Base-by-base conservation (phyloP, 2,888 invertebrate species). In the Megastigmus dorsalis region DNA sequence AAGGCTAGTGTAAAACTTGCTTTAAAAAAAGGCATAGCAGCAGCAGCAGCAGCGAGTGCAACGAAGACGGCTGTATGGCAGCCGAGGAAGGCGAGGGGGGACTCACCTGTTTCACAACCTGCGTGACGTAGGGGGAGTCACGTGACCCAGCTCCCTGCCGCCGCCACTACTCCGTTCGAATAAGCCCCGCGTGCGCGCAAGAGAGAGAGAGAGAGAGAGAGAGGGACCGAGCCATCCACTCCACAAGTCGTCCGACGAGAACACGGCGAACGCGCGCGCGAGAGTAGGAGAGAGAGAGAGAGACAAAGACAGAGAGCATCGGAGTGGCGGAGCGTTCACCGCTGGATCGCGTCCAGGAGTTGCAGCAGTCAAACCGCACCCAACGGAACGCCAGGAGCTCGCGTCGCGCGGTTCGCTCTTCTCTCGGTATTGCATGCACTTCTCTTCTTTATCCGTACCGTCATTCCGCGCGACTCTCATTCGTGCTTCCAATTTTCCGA, bases 31-130 rank as follows among this genome's bases (percentile, higher is more conserved):
- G n/a, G n/a, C n/a, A n/a, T n/a, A n/a, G n/a, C n/a, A n/a, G n/a
- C n/a, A n/a, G n/a, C n/a, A n/a, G n/a, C n/a, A n/a, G n/a, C n/a
- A n/a, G n/a, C n/a, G n/a, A n/a, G 28, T 3, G 55, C 41, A 15
- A 18, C 3, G 10, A 18, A 28, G 18, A 7, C 15, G 30, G 4
- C 15, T 30, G 9, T 10, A 18, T 18, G 5, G 30, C 15, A 13
- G 15, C 7, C 18, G 2, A 9, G 18, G 7, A 30, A 9, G 15
- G 15, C 30, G 36, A 43, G 66, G 30, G 67, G 65, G 65, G 65
- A 66, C 76, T 73, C 86, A 86, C 85, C 87, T 86, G 86, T 87
- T 87, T 87, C 85, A 83, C 87, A 87, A 88, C 84, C 85, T 84
- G 86, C 82, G 83, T 87, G 84, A 85, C 84, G 86, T 84, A 82